Conservation (phyloP, 2,113 vertebrate species). For the Oplegnathus fasciatus region DNA sequence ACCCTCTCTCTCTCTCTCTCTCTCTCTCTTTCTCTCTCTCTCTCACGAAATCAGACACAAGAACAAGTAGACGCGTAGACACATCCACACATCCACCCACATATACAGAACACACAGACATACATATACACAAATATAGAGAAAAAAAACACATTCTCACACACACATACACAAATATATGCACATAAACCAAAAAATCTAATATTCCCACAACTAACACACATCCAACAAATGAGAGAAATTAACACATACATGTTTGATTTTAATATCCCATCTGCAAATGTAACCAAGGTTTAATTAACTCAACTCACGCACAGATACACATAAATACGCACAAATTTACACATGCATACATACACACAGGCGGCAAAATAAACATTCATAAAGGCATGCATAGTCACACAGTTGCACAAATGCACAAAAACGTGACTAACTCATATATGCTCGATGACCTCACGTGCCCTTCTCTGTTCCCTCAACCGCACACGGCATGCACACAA, state of each 20-base stretch:
- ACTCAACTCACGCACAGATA: not conserved
- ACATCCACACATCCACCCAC: not conserved
- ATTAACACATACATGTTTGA: not conserved
- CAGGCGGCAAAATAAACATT: not conserved
- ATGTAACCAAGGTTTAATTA: not conserved
- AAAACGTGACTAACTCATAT: not conserved
- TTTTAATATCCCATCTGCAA: constrained; percentile 4
- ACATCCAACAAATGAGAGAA: not conserved
- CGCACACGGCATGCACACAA: not conserved
- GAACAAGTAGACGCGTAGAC: not conserved
- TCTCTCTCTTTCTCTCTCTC: not conserved
- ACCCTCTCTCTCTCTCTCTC: not conserved
- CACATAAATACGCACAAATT: not conserved
- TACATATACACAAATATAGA: not conserved
- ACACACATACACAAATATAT: not conserved
- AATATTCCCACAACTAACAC: not conserved
- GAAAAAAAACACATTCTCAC: not conserved
- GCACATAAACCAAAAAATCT: not conserved
- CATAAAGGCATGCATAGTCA: not conserved
- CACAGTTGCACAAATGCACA: not conserved
- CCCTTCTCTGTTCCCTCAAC: not conserved
- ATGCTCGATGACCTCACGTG: not conserved
- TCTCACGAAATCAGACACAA: not conserved
- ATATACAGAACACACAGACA: not conserved
- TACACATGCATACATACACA: not conserved